Evolutionary conservation across 2,888 invertebrate genomes (phyloP).

Genomic region (Xestobium rufovillosum): DNA sequence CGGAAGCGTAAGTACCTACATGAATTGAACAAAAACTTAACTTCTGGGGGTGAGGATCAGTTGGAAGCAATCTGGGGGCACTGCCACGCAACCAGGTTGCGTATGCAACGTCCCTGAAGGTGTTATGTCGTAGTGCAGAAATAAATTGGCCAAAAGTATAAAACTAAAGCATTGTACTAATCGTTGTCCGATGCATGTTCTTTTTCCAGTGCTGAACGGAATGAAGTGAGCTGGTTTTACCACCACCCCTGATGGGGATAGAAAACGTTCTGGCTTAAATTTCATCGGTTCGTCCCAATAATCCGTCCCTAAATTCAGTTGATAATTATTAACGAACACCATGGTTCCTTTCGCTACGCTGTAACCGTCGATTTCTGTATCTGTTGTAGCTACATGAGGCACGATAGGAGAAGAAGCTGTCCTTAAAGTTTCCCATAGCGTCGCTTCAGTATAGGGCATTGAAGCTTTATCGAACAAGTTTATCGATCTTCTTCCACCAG

Average conservation of each 20-base stretch:
- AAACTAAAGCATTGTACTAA: conserved; percentile 71
- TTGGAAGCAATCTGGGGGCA: conserved; percentile 65
- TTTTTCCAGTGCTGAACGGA: conserved; percentile 78
- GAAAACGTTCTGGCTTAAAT: conserved; percentile 71
- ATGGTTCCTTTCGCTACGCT: conserved; percentile 69
- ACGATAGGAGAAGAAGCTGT: conserved; percentile 82
- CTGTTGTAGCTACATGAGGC: conserved; percentile 77
- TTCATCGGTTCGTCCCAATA: conserved; percentile 66
- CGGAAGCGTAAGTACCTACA: too few species aligned
- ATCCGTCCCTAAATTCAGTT: conserved; percentile 63
- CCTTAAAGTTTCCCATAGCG: conserved; percentile 70
- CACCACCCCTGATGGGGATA: conserved; percentile 44
- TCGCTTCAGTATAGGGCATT: conserved; percentile 76
- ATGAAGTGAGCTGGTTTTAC: conserved; percentile 64
- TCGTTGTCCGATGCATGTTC: conserved; percentile 81
- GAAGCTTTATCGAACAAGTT: conserved; percentile 57
- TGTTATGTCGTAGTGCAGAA: conserved; percentile 62
- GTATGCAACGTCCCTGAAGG: conserved; percentile 52
- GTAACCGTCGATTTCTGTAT: conserved; percentile 64
- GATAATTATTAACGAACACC: conserved; percentile 78
- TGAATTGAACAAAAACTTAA: too few species aligned
- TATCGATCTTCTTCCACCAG: conserved; percentile 49
- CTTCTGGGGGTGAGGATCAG: conserved; percentile 52
- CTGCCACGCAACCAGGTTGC: conserved; percentile 63
- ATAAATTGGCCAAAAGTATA: conserved; percentile 61